Evolutionary conservation across 37 sponge, comb jelly and placozoan species (phyloP).

Genomic region (Theonella swinhoei): DNA sequence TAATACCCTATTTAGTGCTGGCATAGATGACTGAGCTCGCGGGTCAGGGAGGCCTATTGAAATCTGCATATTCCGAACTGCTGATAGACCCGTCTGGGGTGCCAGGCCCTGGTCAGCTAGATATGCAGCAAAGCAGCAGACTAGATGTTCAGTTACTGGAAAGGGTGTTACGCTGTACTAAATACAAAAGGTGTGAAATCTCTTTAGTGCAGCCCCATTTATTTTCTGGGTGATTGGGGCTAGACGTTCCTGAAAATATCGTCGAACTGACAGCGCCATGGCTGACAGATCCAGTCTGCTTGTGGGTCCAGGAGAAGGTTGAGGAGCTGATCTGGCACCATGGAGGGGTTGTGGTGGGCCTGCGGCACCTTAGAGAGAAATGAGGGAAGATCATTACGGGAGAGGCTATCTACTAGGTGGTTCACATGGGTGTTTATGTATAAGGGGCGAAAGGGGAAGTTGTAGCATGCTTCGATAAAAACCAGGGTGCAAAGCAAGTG

Average conservation of each 20-base stretch:
- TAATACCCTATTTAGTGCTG: background rate
- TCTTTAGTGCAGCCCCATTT: background rate
- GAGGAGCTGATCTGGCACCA: background rate
- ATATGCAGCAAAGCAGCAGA: background rate
- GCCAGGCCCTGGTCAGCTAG: background rate
- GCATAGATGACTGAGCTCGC: slow-evolving; percentile 6
- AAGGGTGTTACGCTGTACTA: background rate
- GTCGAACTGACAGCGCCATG: background rate
- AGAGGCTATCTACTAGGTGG: slow-evolving; percentile 51
- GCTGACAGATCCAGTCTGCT: background rate
- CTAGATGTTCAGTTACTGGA: background rate
- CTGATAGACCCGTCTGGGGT: background rate
- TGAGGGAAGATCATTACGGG: slow-evolving; percentile 33
- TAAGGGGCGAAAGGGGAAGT: background rate
- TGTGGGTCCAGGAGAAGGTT: background rate
- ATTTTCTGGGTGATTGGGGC: background rate
- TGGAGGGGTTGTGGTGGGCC: background rate
- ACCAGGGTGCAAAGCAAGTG: slow-evolving; percentile 50
- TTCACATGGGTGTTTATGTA: slow-evolving; percentile 22
- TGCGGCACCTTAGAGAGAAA: slow-evolving; percentile 45
- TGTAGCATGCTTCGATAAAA: slow-evolving; percentile 7
- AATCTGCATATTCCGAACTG: slow-evolving; percentile 13
- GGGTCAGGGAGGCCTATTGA: slow-evolving; percentile 16
- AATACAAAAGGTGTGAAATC: background rate
- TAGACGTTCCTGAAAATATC: background rate